Percentiles rank a stretch among this genome's conserved stretches.
phyloP scores from a whole-genome alignment of 1,140 invertebrate species.

The Piezodorus guildinii region DNA sequence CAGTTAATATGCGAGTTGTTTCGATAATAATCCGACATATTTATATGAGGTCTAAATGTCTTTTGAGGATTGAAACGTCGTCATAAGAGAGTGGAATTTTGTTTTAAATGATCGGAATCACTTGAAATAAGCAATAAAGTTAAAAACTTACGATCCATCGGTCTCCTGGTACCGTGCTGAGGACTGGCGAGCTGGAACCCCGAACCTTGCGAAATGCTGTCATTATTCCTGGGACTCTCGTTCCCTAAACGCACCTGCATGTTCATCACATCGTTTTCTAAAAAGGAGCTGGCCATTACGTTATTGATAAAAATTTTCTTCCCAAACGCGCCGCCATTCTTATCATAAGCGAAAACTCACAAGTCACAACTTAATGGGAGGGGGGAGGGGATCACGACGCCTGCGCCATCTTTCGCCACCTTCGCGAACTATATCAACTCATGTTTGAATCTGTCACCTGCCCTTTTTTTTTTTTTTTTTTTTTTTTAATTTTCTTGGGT shows the following conservation, averaged over 20 bases:
- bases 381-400: not conserved
- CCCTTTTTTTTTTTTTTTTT: no score
- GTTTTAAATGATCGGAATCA: not conserved
- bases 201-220: not conserved
- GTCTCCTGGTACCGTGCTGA: not conserved
- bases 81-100: not conserved
- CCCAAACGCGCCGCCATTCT: slow-evolving; percentile 14
- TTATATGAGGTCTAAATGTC: not conserved
- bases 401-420: no score
- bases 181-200: slow-evolving; percentile 4
- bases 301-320: slow-evolving; percentile 7
- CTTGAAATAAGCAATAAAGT: not conserved
- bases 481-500: no score
- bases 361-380: not conserved
- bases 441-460: no score
- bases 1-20: not conserved
- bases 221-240: not conserved
- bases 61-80: not conserved
- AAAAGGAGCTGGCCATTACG: slow-evolving; percentile 14
- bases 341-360: slow-evolving; percentile 16
- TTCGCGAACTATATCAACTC: no score
- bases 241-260: slow-evolving; percentile 13
- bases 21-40: not conserved
- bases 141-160: slow-evolving; percentile 11
- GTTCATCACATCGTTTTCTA: slow-evolving; percentile 9